Evolutionary conservation across 2,888 invertebrate genomes (phyloP), one percentile per base, ranked within the genome.

Genomic region (Anodontia alba): DNA sequence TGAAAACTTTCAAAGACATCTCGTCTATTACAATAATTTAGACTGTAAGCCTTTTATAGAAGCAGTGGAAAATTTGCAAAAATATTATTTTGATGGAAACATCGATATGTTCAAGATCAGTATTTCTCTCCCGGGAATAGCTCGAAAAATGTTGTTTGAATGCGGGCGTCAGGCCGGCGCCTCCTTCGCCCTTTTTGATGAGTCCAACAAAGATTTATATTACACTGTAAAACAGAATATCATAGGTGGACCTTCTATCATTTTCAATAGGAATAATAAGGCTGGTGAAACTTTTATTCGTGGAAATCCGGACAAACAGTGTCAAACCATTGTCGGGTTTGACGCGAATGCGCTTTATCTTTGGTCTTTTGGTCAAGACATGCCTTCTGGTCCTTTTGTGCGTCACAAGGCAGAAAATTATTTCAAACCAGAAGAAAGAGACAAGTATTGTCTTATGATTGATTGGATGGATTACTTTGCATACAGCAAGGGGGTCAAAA

Each of bases 281-380:
- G 57, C 29, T 1, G 74, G 74, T 31, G 72, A 68, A 38, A 76
- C 79, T n/a, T 57, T 26, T n/a, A 77, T 80, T 17, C 46, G 78
- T 38, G 66, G 46, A 10, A 69, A 43, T 43, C 42, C 69, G 3
- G 69, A 2, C 17, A 29, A 77, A 67, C 29, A 46, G 2, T 81
- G 80, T 73, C 31, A 69, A 51, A 78, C 73, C 20, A 76, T 85
- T 12, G 46, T 78, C n/a, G n/a, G n/a, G 82, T 8, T 33, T 77
- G 20, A 80, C 80, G 2, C 78, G 74, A 7, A 82, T 76, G 78
- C 82, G 3, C 73, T 85, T 2, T 85, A 85, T 71, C 66, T 82
- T 8, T 78, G 70, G 51, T 57, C 73, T 17, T 73, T 82, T n/a
- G 81, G 76, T 23, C 74, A 81, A 70, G 15, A 33, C 42, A 79